Conservation (phyloP, 1,140 invertebrate species). For the Bombus waltoni region DNA sequence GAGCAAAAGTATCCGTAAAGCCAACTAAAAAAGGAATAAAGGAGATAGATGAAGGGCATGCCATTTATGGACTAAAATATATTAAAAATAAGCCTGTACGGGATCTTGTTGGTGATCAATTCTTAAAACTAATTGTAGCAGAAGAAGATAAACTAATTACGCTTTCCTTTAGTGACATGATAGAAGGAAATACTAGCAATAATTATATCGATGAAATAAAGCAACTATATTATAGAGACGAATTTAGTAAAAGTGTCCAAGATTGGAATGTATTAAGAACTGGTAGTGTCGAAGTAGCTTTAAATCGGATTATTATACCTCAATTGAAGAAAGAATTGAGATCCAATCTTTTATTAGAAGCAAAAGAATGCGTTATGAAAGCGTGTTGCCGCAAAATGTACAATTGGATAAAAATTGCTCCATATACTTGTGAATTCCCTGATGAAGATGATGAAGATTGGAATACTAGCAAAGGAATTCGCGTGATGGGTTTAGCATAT, state of each 20-base stretch:
- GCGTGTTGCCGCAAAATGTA: conserved; percentile 93
- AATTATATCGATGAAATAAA: conserved; percentile 96
- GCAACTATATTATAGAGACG: conserved; percentile 95
- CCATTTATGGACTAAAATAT: conserved; percentile 95
- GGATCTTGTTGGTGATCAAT: conserved; percentile 95
- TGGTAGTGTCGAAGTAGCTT: conserved; percentile 93
- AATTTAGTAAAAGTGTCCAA: conserved; percentile 97
- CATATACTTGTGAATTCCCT: conserved; percentile 90
- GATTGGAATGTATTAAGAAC: conserved; percentile 97
- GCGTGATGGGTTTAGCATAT: conserved; percentile 94
- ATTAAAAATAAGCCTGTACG: conserved; percentile 97
- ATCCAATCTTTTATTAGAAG: conserved; percentile 91
- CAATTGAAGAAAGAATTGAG: conserved; percentile 94
- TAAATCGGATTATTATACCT: conserved; percentile 94
- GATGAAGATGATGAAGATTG: conserved; percentile 96
- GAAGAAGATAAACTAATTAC: conserved; percentile 94
- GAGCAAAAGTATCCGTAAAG: conserved; percentile 90
- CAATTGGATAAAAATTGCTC: conserved; percentile 95
- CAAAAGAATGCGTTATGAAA: conserved; percentile 94
- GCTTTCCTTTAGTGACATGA: conserved; percentile 88
- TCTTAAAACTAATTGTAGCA: conserved; percentile 91
- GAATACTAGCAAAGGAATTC: conserved; percentile 92
- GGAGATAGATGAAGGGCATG: conserved; percentile 96
- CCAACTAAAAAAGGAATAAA: conserved; percentile 97
- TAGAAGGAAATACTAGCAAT: conserved; percentile 89